phyloP scores from a whole-genome alignment of 1,140 invertebrate species.

The Drosophila saltans region DNA sequence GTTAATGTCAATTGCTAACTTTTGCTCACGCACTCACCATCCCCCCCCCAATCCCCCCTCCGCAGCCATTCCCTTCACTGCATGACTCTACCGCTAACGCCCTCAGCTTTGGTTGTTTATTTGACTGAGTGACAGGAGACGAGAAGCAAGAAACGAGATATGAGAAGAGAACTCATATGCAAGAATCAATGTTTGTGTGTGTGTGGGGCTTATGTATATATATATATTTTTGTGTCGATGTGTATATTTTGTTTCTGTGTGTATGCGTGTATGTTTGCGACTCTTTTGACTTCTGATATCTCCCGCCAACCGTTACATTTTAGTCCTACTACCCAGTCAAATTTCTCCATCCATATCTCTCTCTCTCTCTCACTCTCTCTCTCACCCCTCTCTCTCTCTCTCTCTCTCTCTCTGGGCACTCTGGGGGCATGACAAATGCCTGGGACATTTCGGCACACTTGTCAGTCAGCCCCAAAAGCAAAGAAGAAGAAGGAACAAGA shows the following conservation, averaged over 20 bases:
- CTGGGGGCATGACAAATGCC: conserved; percentile 63
- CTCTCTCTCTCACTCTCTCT: conserved; percentile 5
- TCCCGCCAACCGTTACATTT: conserved; percentile 17
- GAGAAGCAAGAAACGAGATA: conserved; percentile 14
- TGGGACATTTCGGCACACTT: conserved; percentile 58
- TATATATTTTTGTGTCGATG: too few species aligned
- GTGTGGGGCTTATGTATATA: background rate
- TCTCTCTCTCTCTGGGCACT: background rate
- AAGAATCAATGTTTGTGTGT: conserved; percentile 27
- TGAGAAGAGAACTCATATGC: background rate
- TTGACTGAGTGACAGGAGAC: conserved; percentile 59
- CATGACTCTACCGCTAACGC: background rate
- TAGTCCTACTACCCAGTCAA: background rate
- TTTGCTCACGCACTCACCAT: conserved; percentile 20
- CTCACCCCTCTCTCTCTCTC: conserved; percentile 10
- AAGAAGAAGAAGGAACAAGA: background rate
- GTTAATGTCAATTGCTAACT: conserved; percentile 52
- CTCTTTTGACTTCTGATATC: conserved; percentile 47
- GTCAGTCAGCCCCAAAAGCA: conserved; percentile 40
- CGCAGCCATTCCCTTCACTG: background rate
- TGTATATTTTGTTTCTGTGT: too few species aligned
- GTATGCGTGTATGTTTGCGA: conserved; percentile 5
- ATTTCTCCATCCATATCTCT: too few species aligned
- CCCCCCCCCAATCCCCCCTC: background rate
- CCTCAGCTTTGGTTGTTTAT: conserved; percentile 40